Evolutionary conservation across 2,888 invertebrate genomes (phyloP), one percentile per base, ranked within the genome.

Genomic region (Aleiodes leptofemur): DNA sequence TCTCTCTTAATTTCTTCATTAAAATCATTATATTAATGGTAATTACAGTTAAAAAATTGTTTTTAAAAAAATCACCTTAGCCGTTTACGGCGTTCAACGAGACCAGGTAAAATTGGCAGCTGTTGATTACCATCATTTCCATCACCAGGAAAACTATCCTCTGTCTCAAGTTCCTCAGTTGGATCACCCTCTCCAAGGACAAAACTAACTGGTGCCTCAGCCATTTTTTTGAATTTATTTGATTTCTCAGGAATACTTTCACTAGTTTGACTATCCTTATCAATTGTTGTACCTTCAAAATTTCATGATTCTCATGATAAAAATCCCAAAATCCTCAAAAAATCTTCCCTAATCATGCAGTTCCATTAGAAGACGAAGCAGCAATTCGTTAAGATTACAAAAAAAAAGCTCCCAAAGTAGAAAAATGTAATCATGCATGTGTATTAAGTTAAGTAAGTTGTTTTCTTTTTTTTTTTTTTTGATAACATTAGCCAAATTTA

Each of bases 31-130:
- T 55, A n/a, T 55, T 55, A 55, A 23, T 2, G 3, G 14, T 55
- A 55, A 55, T 16, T n/a, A 9, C 9, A 3, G 14, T 14, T 16
- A 72, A 70, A 23, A 76, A 73, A 76, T 61, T 43, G 73, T 73
- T 64, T 71, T 34, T 6, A 34, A 57, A 61, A 80, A n/a, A 66
- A 51, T 86, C 87, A 91, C 91, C 90, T 90, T 84, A 91, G 90
- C 72, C 90, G 88, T 82, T 87, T 90, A 50, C 91, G 89, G 57
- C 90, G 89, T 80, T 91, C 91, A 71, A 88, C 86, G 76, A 90
- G 84, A 76, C 90, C 90, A 23, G 86, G 85, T 72, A 83, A 69
- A 61, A 79, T 64, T 73, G 80, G 81, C 68, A 83, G 84, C 73
- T 77, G 78, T 66, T 85, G 85, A 59, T 75, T 72, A 31, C 68